Evolutionary conservation across 2,113 vertebrate species (phyloP), one percentile per base, ranked within the genome.

Genomic region (Sarotherodon lohbergeri): DNA sequence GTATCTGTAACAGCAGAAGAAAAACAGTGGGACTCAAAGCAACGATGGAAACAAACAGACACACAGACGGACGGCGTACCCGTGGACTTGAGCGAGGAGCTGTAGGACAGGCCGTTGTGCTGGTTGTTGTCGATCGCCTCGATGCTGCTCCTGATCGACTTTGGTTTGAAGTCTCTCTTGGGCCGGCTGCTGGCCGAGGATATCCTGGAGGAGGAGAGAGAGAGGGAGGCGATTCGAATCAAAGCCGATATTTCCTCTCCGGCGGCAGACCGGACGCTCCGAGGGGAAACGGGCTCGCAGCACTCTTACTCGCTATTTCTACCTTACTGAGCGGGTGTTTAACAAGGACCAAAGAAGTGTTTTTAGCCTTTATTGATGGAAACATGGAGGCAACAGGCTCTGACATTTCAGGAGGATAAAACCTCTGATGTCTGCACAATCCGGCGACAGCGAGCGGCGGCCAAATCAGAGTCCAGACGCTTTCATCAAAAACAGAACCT

Each of bases 161-260:
- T 97, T 61, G 97, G 95, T 86, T 96, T 97, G 86, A 97, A 98
- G 66, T 98, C 97, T 52, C 96, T 95, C 87, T 92, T 98, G 81
- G 98, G 97, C n/a, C 94, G 91, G 71, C 85, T 95, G 85, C 97
- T 97, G 7, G 97, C 96, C 43, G 95, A 84, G 8, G 96, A 92
- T 90, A 99, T 98, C 90, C 98, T 99, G 95, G 71, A 13, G 9
- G 91, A 50, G 10, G 16, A 34, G 52, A 17, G 32, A 24, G 55
- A 24, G 13, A 3, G 7, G 12, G 50, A 59, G 43, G 66, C 12
- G 2, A 10, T 22, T 27, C 13, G 0, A 43, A 43, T 46, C 66
- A 71, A 71, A 43, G 66, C n/a, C 2, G 12, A 71, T 36, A 27
- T 46, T 73, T 73, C 8, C 39, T 46, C 68, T 7, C 3, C 8